Evolutionary conservation across 2,888 invertebrate species (phyloP).

Genomic region (Steinernema hermaphroditum): DNA sequence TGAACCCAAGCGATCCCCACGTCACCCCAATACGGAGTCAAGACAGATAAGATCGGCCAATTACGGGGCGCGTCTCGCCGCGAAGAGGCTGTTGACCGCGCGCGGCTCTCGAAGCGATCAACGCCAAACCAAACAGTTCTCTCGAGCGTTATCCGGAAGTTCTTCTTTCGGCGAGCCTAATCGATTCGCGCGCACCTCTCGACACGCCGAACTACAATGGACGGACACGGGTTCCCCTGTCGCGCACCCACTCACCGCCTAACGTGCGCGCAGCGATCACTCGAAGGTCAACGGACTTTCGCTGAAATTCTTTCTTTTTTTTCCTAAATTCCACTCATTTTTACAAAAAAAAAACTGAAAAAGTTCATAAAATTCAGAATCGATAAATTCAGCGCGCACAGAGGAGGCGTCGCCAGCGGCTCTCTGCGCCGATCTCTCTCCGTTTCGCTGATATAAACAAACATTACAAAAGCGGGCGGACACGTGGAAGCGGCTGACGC

Average conservation of each 20-base stretch:
- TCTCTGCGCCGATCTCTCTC: not conserved
- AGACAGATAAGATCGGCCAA: not conserved
- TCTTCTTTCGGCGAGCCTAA: not conserved
- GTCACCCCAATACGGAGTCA: too few relatives aligned
- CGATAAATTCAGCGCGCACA: not conserved
- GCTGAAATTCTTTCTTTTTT: too few relatives aligned
- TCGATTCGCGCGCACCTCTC: conserved; percentile 25
- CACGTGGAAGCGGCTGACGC: not conserved
- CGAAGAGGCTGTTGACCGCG: conserved; percentile 2
- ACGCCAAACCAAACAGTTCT: too few relatives aligned
- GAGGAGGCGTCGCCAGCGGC: not conserved
- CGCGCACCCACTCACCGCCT: not conserved
- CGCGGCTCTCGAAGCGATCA: not conserved
- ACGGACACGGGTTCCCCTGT: not conserved
- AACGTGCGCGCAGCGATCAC: too few relatives aligned
- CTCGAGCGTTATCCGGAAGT: conserved; percentile 14
- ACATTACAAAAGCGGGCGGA: not conserved
- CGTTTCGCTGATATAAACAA: conserved; percentile 10
- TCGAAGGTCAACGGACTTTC: too few relatives aligned
- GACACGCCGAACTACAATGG: conserved; percentile 9
- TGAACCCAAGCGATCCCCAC: too few relatives aligned
- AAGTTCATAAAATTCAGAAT: not conserved
- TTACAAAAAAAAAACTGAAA: too few relatives aligned
- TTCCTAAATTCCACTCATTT: too few relatives aligned
- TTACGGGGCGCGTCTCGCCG: not conserved